Percentiles rank a stretch among this genome's conserved stretches.
Evolutionary conservation across 2,797 vertebrate species (phyloP).

Genomic region (Acanthis flammea): DNA sequence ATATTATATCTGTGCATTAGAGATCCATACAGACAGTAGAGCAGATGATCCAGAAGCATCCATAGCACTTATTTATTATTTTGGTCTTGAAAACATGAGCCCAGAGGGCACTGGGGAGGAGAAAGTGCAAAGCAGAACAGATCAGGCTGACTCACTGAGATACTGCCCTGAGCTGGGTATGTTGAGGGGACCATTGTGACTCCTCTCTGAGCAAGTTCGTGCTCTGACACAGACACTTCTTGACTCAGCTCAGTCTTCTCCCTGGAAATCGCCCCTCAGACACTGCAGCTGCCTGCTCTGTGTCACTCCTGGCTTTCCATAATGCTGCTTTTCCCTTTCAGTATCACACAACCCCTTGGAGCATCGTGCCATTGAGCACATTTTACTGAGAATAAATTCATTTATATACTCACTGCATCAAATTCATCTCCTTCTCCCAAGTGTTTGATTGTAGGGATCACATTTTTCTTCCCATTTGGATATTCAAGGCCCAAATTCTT

Average conservation of each 20-base stretch:
- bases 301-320: rapidly evolving
- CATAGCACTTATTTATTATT: background rate
- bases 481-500: background rate
- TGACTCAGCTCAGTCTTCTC: background rate
- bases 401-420: background rate
- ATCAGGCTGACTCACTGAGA: background rate
- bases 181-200: background rate
- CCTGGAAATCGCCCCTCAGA: background rate
- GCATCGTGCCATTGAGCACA: background rate
- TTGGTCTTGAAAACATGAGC: background rate
- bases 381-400: background rate
- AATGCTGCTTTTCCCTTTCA: background rate
- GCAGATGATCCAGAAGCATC: background rate
- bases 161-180: background rate
- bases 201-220: background rate
- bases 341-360: background rate
- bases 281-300: background rate
- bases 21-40: background rate
- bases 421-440: background rate
- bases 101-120: background rate
- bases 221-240: background rate
- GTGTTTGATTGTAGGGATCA: background rate
- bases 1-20: background rate
- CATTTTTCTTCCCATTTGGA: background rate
- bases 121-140: background rate